A percentile compares a stretch with the other conserved stretches of the same genome.
These are phyloP conservation scores for Teleogryllus occipitalis DNA, from an alignment of 1,140 invertebrate species.

Conservation along the genomic window DNA sequence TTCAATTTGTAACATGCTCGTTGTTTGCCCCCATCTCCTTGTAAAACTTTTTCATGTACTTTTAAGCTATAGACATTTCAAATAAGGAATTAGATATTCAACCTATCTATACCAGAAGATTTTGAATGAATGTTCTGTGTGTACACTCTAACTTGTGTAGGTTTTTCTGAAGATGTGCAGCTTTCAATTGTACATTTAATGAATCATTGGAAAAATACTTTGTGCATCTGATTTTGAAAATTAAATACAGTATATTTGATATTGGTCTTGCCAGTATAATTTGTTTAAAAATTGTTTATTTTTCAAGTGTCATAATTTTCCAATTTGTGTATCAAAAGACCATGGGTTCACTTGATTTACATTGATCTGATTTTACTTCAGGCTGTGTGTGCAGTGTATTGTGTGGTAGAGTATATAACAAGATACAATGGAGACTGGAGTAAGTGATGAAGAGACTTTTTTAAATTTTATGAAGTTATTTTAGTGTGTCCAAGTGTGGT, in stretches of 20 bases:
- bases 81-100: neutral
- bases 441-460: neutral
- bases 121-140: neutral
- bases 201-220: neutral
- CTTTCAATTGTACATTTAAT: conserved; percentile 1
- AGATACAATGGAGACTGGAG: neutral
- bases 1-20: neutral
- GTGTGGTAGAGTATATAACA: neutral
- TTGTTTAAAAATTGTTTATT: neutral
- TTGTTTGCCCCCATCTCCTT: neutral
- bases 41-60: conserved; percentile 1
- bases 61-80: neutral
- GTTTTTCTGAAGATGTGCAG: neutral
- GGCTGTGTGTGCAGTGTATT: neutral
- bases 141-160: neutral
- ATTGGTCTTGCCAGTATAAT: neutral
- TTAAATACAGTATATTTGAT: neutral
- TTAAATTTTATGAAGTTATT: neutral
- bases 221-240: neutral
- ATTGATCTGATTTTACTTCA: neutral
- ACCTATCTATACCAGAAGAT: neutral
- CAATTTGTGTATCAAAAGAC: too few species aligned
- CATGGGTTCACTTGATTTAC: neutral
- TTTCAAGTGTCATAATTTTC: neutral
- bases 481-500: neutral